These are phyloP conservation scores for Nanorana parkeri DNA, from an alignment of 2,113 vertebrate species.

Conservation along the genomic window DNA sequence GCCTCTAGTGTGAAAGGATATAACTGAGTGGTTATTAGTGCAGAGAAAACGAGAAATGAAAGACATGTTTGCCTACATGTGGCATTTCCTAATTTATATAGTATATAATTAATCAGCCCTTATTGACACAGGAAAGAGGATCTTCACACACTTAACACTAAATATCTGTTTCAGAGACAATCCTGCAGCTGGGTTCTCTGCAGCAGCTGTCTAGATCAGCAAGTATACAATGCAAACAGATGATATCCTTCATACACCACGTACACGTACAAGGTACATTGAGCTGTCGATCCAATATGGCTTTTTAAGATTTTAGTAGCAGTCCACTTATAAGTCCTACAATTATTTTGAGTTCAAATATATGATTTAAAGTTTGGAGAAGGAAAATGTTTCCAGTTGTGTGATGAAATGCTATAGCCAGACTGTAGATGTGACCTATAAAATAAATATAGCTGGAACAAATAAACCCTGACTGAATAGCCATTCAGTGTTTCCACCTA, in stretches of 20 bases:
- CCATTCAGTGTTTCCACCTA: too few species aligned
- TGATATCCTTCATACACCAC: neutral
- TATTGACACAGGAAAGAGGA: neutral
- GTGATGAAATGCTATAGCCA: conserved; percentile 4
- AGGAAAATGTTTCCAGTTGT: neutral
- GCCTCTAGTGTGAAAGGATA: too few species aligned
- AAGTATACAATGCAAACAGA: neutral
- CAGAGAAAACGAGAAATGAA: too few species aligned
- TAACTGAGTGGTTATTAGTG: too few species aligned
- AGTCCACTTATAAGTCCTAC: conserved; percentile 18
- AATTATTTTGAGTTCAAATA: conserved; percentile 8
- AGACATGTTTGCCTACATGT: too few species aligned
- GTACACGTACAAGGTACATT: conserved; percentile 2
- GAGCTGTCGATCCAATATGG: neutral
- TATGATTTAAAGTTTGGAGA: neutral
- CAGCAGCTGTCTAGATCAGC: neutral
- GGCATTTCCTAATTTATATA: too few species aligned
- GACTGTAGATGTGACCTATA: too few species aligned
- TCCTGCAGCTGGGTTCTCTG: neutral
- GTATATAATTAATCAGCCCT: too few species aligned
- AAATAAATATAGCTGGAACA: too few species aligned
- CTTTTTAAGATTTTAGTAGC: neutral
- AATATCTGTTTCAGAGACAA: neutral
- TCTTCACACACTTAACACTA: neutral
- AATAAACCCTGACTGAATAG: too few species aligned